phyloP scores from a whole-genome alignment of 2,113 vertebrate species.

The Semicossyphus pulcher region DNA sequence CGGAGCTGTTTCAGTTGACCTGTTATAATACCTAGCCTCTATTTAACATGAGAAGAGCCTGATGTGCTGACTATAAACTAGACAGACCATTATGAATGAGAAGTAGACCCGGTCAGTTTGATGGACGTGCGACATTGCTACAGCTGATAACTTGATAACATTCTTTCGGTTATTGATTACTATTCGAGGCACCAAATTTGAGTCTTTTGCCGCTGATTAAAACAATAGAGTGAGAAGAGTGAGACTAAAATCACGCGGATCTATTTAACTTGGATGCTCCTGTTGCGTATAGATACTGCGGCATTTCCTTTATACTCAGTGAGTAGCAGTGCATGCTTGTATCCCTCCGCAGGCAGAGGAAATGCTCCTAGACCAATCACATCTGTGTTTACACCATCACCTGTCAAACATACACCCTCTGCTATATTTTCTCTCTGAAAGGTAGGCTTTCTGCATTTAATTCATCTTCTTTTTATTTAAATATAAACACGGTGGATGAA shows the following conservation, averaged over 20 bases:
- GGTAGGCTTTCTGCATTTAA: conserved; percentile 58
- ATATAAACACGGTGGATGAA: background rate
- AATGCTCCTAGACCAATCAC: conserved; percentile 79
- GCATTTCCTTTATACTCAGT: conserved; percentile 71
- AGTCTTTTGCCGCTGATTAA: background rate
- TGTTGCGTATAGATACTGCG: conserved; percentile 80
- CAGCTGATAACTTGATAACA: background rate
- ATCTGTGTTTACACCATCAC: conserved; percentile 82
- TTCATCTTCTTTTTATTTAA: background rate
- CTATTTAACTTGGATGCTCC: conserved; percentile 71
- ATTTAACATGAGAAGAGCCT: background rate
- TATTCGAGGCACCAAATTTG: accelerated
- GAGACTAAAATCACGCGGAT: background rate
- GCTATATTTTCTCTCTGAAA: conserved; percentile 72
- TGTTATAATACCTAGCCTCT: too few species aligned
- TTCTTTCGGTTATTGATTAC: background rate
- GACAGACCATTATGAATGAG: conserved; percentile 71
- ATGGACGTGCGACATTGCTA: conserved; percentile 14
- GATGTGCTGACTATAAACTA: conserved; percentile 10
- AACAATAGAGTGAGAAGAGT: accelerated
- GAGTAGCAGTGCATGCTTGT: conserved; percentile 53
- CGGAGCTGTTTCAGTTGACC: too few species aligned
- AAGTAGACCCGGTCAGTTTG: conserved; percentile 73
- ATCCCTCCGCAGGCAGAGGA: conserved; percentile 71
- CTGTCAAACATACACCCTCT: conserved; percentile 75